Evolutionary conservation across 2,797 vertebrate species (phyloP).

Genomic region (Alauda arvensis): DNA sequence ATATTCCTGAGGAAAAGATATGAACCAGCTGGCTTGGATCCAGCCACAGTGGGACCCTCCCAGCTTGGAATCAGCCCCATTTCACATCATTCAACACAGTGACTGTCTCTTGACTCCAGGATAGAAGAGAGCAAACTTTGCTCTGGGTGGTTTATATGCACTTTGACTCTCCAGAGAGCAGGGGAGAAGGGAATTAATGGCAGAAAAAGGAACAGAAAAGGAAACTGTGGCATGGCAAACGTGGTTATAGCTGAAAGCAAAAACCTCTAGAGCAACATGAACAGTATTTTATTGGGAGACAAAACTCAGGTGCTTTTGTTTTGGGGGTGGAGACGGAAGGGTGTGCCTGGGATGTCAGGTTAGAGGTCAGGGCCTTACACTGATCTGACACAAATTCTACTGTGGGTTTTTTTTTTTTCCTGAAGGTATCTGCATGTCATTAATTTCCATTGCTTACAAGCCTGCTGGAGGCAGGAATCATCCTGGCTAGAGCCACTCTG

Average conservation of each 20-base stretch:
- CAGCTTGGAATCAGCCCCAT: not conserved
- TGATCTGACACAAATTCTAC: rapidly evolving
- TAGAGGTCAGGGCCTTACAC: not conserved
- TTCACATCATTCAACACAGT: not conserved
- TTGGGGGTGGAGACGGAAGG: not conserved
- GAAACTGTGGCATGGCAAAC: not conserved
- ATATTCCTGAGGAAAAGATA: not conserved
- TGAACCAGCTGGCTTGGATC: not conserved
- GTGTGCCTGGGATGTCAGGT: not conserved
- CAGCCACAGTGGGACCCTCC: not conserved
- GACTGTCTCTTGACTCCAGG: not conserved
- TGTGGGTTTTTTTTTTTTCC: not conserved
- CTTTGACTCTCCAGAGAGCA: not conserved
- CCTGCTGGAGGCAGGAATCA: not conserved
- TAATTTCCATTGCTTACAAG: not conserved
- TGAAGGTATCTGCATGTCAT: not conserved
- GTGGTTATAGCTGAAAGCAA: not conserved
- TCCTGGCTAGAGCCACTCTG: not conserved
- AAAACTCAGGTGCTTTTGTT: not conserved
- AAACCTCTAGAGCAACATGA: not conserved
- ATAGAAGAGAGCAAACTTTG: not conserved
- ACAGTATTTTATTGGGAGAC: not conserved
- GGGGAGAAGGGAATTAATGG: not conserved
- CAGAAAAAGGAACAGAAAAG: not conserved
- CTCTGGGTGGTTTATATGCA: not conserved